Evolutionary conservation across 2,113 vertebrate species (phyloP).

Genomic region (Anguilla rostrata): DNA sequence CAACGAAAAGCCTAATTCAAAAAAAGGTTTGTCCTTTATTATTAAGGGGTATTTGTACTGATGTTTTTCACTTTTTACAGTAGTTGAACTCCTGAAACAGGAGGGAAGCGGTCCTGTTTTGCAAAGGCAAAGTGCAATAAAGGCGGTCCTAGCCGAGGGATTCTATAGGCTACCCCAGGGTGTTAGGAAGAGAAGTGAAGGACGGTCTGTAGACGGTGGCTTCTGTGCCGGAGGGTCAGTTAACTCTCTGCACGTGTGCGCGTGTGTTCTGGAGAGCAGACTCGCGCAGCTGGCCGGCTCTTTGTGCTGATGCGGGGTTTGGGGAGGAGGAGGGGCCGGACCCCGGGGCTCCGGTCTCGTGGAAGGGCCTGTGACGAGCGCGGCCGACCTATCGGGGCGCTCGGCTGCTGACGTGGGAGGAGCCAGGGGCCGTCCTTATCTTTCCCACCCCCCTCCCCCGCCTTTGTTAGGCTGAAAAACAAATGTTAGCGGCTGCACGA

Average conservation of each 20-base stretch:
- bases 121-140: not conserved
- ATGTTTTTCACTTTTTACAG: not conserved
- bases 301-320: conserved; percentile 14
- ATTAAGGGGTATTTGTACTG: not conserved
- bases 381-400: conserved; percentile 31
- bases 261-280: not conserved
- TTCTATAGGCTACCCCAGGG: not conserved
- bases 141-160: not conserved
- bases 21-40: not conserved
- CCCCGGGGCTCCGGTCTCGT: conserved; percentile 31
- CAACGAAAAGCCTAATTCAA: not conserved
- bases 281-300: conserved; percentile 1
- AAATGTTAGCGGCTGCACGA: not conserved
- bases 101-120: not conserved
- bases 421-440: not conserved
- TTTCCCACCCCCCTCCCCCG: not conserved
- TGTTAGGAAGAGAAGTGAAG: not conserved
- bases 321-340: conserved; percentile 24
- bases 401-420: conserved; percentile 14
- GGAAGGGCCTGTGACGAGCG: conserved; percentile 22
- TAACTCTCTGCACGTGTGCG: not conserved
- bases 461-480: conserved; percentile 28
- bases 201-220: not conserved
- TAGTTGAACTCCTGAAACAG: not conserved
- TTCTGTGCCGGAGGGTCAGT: not conserved